These are phyloP conservation scores for Rhynchonycteris naso DNA, from an alignment of 2,797 vertebrate genomes.

Conservation along the genomic window DNA sequence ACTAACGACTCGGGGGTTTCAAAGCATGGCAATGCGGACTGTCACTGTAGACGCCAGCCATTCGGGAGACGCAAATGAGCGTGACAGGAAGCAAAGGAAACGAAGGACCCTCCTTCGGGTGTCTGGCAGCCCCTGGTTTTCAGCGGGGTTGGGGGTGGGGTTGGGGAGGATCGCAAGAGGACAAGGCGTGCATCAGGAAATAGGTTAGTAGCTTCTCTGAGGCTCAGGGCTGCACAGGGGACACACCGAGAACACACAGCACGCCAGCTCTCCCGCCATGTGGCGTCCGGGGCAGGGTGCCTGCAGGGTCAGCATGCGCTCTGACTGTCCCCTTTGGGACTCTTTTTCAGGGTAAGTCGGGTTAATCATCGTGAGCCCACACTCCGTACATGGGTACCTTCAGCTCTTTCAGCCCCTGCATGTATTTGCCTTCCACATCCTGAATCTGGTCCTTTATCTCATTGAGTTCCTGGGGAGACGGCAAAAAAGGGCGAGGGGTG, in stretches of 20 bases:
- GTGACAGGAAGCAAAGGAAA: not conserved
- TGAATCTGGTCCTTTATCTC: constrained; percentile 99
- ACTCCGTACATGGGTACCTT: constrained; percentile 89
- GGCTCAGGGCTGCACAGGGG: not conserved
- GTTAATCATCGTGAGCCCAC: constrained; percentile 69
- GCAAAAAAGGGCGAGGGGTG: constrained; percentile 63
- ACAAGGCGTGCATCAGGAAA: too few species aligned
- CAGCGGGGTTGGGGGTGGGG: too few species aligned
- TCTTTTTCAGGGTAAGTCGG: not conserved
- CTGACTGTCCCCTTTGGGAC: not conserved
- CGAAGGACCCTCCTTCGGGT: not conserved
- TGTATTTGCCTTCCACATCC: constrained; percentile 96
- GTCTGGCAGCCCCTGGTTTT: too few species aligned
- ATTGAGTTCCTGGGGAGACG: constrained; percentile 93
- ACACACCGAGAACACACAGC: too few species aligned
- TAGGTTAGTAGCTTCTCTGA: too few species aligned
- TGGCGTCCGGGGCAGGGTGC: not conserved
- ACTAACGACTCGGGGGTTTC: not conserved
- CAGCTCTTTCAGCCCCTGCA: constrained; percentile 94
- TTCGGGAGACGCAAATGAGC: not conserved
- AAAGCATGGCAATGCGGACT: rapidly evolving
- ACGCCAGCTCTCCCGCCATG: not conserved
- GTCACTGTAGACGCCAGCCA: rapidly evolving
- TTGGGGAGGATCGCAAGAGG: too few species aligned
- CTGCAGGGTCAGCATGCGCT: not conserved